phyloP scores from a whole-genome alignment of 2,113 vertebrate genomes.

The Micromys minutus region DNA sequence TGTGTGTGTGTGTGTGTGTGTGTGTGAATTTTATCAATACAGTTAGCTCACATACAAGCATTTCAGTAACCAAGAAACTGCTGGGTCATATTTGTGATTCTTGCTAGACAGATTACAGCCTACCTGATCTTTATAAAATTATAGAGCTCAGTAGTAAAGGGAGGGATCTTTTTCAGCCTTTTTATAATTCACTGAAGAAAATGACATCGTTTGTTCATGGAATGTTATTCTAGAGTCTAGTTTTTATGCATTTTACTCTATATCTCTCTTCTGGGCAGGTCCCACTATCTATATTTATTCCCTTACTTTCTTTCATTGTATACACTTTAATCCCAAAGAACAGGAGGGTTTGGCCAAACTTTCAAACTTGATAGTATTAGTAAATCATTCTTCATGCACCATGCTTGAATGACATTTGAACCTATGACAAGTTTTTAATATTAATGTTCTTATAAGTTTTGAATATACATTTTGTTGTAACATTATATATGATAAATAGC shows the following conservation, averaged over 20 bases:
- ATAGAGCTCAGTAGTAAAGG: neutral
- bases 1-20: neutral
- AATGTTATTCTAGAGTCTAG: neutral
- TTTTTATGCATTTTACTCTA: neutral
- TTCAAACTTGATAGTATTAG: neutral
- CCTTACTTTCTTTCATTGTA: neutral
- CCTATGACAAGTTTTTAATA: neutral
- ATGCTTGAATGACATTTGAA: neutral
- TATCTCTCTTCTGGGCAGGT: neutral
- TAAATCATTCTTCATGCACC: neutral
- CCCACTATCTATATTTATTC: neutral
- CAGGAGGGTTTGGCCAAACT: rapidly evolving
- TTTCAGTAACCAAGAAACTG: neutral
- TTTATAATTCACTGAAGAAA: neutral
- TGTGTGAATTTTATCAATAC: neutral
- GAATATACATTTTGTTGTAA: neutral
- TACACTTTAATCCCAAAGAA: neutral
- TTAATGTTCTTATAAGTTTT: neutral
- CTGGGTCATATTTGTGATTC: neutral
- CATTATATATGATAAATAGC: neutral
- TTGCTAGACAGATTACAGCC: neutral
- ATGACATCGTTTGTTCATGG: neutral
- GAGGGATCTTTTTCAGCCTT: neutral
- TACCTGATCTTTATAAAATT: neutral
- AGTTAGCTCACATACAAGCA: neutral